A percentile compares a stretch with the other conserved stretches of the same genome.
These are phyloP conservation scores for Syngnathus acus DNA, from an alignment of 2,797 vertebrate species.

Conservation along the genomic window DNA sequence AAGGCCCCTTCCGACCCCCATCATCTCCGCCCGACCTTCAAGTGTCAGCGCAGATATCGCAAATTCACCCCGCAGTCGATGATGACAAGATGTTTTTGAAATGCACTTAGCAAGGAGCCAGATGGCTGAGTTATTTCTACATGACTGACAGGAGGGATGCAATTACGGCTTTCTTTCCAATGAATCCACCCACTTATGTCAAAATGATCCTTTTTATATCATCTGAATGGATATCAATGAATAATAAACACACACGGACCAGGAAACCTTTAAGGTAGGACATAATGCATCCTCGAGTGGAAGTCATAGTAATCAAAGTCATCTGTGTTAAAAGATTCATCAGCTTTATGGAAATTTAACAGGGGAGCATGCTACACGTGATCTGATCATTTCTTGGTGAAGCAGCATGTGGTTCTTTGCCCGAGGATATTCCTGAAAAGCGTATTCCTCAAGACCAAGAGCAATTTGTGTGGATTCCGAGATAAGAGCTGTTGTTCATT, in stretches of 20 bases:
- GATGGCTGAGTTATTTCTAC: background rate
- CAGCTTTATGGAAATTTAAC: background rate
- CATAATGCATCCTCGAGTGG: background rate
- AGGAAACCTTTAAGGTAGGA: background rate
- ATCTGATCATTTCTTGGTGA: background rate
- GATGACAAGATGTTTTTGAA: constrained; percentile 1
- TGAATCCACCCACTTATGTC: background rate
- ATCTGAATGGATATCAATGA: background rate
- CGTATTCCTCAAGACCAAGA: too few relatives aligned
- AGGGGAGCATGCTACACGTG: background rate
- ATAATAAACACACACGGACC: background rate
- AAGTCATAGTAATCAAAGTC: background rate
- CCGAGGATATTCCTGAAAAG: too few relatives aligned
- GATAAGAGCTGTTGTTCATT: too few relatives aligned
- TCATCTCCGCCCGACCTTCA: background rate
- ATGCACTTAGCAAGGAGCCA: background rate
- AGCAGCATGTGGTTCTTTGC: too few relatives aligned
- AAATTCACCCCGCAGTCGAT: background rate
- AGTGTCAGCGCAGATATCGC: background rate
- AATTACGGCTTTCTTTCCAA: background rate
- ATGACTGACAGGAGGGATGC: constrained; percentile 1
- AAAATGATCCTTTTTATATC: background rate
- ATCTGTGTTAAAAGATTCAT: background rate
- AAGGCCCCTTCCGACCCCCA: background rate
- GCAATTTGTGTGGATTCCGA: too few relatives aligned